A percentile compares a stretch with the other conserved stretches of the same genome.
Conservation (phyloP, 2,888 invertebrate species). For the Biston betularia region DNA sequence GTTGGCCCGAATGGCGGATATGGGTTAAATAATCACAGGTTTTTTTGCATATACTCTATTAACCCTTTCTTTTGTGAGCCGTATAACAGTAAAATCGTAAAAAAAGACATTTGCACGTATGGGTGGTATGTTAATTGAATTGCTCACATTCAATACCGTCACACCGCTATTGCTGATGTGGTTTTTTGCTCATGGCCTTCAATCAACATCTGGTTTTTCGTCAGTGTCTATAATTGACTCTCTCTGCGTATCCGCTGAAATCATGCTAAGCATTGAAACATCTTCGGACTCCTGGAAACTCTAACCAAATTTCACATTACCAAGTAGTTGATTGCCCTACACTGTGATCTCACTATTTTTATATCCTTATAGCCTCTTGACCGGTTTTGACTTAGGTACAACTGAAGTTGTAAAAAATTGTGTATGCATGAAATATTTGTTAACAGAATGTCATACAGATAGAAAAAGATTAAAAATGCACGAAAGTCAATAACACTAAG, state of each 20-base stretch:
- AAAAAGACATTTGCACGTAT: slow-evolving; percentile 72
- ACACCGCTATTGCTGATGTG: slow-evolving; percentile 51
- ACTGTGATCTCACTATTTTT: too few relatives aligned
- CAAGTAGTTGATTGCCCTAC: too few relatives aligned
- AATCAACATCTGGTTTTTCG: slow-evolving; percentile 49
- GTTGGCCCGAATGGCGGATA: slow-evolving; percentile 74
- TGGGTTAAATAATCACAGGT: slow-evolving; percentile 83
- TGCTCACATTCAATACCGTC: slow-evolving; percentile 62
- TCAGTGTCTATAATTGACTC: background rate
- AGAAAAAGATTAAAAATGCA: too few relatives aligned
- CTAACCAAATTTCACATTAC: too few relatives aligned
- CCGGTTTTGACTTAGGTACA: too few relatives aligned
- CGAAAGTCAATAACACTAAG: too few relatives aligned
- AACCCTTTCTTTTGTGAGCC: slow-evolving; percentile 74
- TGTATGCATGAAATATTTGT: too few relatives aligned
- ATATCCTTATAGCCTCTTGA: too few relatives aligned
- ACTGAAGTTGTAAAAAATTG: too few relatives aligned
- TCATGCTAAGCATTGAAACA: too few relatives aligned
- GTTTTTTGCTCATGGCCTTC: slow-evolving; percentile 54
- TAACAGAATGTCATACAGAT: too few relatives aligned
- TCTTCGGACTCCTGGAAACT: too few relatives aligned
- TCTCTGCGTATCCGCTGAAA: background rate
- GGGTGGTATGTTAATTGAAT: slow-evolving; percentile 74
- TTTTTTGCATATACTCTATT: slow-evolving; percentile 73
- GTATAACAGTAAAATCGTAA: slow-evolving; percentile 71